phyloP scores from a whole-genome alignment of 2,113 vertebrate species.

The Gopherus evgoodei region DNA sequence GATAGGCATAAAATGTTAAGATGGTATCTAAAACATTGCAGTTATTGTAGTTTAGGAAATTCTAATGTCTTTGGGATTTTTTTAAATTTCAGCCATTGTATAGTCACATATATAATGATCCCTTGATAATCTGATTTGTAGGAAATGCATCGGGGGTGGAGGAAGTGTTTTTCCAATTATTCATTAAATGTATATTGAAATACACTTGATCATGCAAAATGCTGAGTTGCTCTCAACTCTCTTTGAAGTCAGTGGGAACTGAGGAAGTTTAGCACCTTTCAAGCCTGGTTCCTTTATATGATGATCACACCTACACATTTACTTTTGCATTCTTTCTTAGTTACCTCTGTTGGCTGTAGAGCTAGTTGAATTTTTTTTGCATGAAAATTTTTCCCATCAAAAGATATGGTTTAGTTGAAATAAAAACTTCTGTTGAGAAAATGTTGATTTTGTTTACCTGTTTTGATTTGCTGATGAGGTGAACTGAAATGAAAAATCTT shows the following conservation, averaged over 20 bases:
- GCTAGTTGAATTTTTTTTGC: not conserved
- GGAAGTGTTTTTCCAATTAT: not conserved
- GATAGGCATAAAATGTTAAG: not conserved
- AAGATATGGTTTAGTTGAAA: not conserved
- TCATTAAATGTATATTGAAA: not conserved
- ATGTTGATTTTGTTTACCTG: not conserved
- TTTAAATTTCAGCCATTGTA: not conserved
- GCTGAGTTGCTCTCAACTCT: not conserved
- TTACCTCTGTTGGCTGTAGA: not conserved
- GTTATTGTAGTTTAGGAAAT: not conserved
- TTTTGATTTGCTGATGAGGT: not conserved
- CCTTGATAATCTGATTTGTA: not conserved
- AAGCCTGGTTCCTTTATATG: not conserved
- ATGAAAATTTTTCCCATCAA: not conserved
- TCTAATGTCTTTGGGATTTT: not conserved
- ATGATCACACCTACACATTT: not conserved
- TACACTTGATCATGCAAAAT: not conserved
- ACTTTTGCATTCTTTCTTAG: constrained; percentile 10
- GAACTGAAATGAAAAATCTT: not conserved
- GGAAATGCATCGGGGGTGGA: not conserved
- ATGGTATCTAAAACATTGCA: not conserved
- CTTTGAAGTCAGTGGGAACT: not conserved
- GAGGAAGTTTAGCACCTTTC: not conserved
- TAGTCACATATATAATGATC: not conserved
- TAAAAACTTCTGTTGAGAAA: not conserved